These are phyloP conservation scores for Chesias legatella DNA, from an alignment of 2,888 invertebrate genomes.

Conservation along the genomic window DNA sequence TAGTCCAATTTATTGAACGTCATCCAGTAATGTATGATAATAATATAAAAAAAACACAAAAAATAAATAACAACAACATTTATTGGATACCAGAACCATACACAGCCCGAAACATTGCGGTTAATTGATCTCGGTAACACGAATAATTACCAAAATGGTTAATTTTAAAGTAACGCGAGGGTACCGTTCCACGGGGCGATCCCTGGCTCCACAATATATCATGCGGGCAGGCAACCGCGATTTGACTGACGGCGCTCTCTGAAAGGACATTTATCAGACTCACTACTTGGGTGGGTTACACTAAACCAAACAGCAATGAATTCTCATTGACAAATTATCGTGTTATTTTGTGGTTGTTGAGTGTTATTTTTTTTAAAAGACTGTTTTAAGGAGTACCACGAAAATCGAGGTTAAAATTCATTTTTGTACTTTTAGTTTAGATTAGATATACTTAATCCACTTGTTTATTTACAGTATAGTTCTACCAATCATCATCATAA, in stretches of 20 bases:
- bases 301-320: constrained; percentile 79
- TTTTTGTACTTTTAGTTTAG: too few species aligned
- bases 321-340: constrained; percentile 79
- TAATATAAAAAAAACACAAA: background rate
- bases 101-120: constrained; percentile 19
- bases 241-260: constrained; percentile 78
- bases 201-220: constrained; percentile 77
- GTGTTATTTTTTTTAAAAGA: constrained; percentile 48
- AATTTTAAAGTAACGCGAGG: constrained; percentile 68
- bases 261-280: constrained; percentile 80
- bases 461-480: too few species aligned
- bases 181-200: constrained; percentile 63
- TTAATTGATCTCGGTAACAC: constrained; percentile 33
- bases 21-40: too few species aligned
- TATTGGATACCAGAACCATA: constrained; percentile 7
- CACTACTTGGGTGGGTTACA: constrained; percentile 76
- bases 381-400: background rate
- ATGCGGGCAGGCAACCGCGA: constrained; percentile 78
- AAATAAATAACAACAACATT: background rate
- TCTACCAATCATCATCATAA: too few species aligned
- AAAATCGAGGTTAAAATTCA: too few species aligned
- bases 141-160: constrained; percentile 58
- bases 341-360: constrained; percentile 59
- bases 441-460: too few species aligned
- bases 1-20: too few species aligned